Base-by-base conservation (phyloP, 2,113 vertebrate species). In the Toxotes jaculatrix region DNA sequence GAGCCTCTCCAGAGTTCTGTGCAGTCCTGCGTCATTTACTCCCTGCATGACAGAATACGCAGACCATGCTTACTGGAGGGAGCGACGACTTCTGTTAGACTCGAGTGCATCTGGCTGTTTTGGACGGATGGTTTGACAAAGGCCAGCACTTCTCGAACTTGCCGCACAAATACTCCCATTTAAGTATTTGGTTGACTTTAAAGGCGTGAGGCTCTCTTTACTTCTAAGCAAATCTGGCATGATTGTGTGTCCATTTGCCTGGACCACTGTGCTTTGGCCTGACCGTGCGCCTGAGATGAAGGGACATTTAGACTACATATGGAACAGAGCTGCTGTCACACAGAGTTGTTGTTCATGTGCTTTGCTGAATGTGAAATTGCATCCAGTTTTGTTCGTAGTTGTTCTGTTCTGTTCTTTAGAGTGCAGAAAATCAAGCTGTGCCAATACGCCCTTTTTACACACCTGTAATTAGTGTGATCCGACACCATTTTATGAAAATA, bases 231-330 rank as follows among this genome's bases (percentile, higher is more conserved):
- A 75, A 93, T 86, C 56, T 80, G 84, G 79, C 74, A 38, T 85
- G 77, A 74, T 74, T 13, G 64, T 61, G 79, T 62, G 80, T 62
- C 76, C 78, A 59, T 88, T 93, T 85, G 84, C 64, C 59, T 81
- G 32, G 43, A 80, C 86, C 73, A 21, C 61, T 83, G 82, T 6
- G 10, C 82, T 82, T 86, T 87, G 57, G 78, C 82, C 76, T 87
- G 88, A 89, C 86, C 80, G 80, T 71, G 88, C 70, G 79, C 31
- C 85, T 83, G 77, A 83, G 59, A 65, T 72, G 89, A 87, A 86
- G 38, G 79, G 83, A 90, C 88, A 93, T 89, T 95, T 93, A 93
- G 77, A 80, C 49, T 74, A 74, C 93, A 94, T 93, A 93, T 92
- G 91, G 89, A 94, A 68, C 65, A 12, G 83, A 82, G 79, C 21